These are phyloP conservation scores for Proisotoma minuta DNA, from an alignment of 2,888 invertebrate species.

Conservation along the genomic window DNA sequence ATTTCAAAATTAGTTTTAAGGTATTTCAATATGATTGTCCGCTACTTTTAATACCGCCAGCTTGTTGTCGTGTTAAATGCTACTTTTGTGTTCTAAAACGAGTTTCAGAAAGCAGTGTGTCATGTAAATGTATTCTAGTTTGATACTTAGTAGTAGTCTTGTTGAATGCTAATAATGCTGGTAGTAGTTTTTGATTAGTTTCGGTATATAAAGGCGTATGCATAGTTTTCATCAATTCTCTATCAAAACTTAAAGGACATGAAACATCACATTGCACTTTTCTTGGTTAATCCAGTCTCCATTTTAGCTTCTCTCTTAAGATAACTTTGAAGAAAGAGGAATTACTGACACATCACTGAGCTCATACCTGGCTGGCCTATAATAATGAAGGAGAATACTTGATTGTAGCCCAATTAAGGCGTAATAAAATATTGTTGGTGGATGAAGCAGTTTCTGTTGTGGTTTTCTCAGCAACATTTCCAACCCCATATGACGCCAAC, in stretches of 20 bases:
- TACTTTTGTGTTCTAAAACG: no score
- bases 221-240: background rate
- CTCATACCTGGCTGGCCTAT: background rate
- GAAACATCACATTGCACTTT: slow-evolving; percentile 34
- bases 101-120: no score
- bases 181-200: no score
- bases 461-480: slow-evolving; percentile 5
- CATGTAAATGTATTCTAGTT: no score
- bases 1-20: no score
- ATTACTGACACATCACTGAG: slow-evolving; percentile 3
- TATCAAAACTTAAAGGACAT: slow-evolving; percentile 29
- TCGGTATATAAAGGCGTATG: background rate
- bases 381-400: background rate
- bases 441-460: background rate
- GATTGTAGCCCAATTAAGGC: slow-evolving; percentile 14
- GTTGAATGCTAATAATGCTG: no score
- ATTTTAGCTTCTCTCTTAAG: background rate
- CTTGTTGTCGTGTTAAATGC: no score
- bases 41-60: no score
- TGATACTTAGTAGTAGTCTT: no score
- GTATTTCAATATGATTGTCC: no score
- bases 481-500: slow-evolving; percentile 2
- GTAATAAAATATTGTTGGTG: slow-evolving; percentile 15
- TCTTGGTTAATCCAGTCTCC: slow-evolving; percentile 17
- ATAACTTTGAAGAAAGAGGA: slow-evolving; percentile 6